phyloP scores from a whole-genome alignment of 2,797 vertebrate genomes.

The Eulemur coronatus region DNA sequence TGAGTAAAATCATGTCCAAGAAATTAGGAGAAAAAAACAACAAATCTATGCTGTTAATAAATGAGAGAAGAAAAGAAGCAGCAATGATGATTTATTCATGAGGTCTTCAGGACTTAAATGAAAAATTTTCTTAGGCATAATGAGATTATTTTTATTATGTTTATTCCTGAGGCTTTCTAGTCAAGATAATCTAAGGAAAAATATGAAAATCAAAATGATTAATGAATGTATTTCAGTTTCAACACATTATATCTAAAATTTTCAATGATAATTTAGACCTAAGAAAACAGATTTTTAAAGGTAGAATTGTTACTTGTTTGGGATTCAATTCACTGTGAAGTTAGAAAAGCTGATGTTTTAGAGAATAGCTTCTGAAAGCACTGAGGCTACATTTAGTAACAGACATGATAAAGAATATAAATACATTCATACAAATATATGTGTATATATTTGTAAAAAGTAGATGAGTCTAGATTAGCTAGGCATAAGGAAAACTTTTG shows the following conservation, averaged over 20 bases:
- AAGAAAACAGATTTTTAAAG: neutral
- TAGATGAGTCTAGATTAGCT: neutral
- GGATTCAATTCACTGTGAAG: neutral
- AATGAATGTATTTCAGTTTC: neutral
- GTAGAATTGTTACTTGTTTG: neutral
- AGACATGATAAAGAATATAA: neutral
- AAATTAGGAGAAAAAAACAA: neutral
- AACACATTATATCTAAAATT: constrained; percentile 16
- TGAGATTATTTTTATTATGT: constrained; percentile 8
- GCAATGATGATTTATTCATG: neutral
- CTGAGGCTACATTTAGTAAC: neutral
- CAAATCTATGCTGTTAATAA: neutral
- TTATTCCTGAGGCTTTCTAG: neutral
- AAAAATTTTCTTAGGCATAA: neutral
- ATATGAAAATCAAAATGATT: neutral
- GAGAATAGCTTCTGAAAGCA: neutral
- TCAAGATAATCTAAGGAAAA: constrained; percentile 14
- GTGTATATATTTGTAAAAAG: neutral
- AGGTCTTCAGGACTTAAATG: neutral
- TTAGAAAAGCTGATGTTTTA: constrained; percentile 9
- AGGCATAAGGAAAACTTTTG: neutral
- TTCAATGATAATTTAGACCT: constrained; percentile 13
- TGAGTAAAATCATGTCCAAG: neutral
- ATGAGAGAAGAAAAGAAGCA: neutral
- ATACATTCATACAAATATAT: neutral